phyloP scores from a whole-genome alignment of 2,888 invertebrate species.

The Erannis defoliaria region DNA sequence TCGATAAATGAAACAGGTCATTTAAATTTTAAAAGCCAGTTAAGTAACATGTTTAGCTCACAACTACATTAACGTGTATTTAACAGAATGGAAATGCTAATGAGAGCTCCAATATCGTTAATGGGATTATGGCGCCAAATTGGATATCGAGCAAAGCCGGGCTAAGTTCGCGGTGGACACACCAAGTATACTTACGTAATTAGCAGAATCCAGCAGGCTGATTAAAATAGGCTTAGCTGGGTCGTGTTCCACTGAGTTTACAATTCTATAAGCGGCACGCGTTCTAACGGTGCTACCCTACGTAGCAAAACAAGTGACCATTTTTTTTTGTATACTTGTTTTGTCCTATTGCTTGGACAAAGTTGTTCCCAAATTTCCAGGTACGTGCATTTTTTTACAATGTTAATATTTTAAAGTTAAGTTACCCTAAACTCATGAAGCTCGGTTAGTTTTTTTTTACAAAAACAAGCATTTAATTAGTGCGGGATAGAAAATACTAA shows the following conservation, averaged over 20 bases:
- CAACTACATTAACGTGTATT: slow-evolving; percentile 34
- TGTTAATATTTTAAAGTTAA: too few relatives aligned
- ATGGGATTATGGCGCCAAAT: slow-evolving; percentile 78
- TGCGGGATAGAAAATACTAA: too few relatives aligned
- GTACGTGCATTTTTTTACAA: too few relatives aligned
- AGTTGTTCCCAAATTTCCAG: too few relatives aligned
- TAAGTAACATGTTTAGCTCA: slow-evolving; percentile 29
- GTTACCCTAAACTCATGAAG: too few relatives aligned
- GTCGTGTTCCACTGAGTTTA: slow-evolving; percentile 18
- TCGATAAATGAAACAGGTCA: slow-evolving; percentile 13
- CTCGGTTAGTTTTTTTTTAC: too few relatives aligned
- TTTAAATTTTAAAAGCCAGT: slow-evolving; percentile 24
- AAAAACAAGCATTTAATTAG: too few relatives aligned
- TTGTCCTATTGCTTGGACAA: too few relatives aligned
- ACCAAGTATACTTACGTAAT: slow-evolving; percentile 78
- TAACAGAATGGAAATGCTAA: slow-evolving; percentile 58
- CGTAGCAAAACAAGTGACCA: not conserved
- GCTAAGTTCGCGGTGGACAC: slow-evolving; percentile 77
- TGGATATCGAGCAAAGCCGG: slow-evolving; percentile 78
- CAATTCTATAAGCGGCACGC: slow-evolving; percentile 8
- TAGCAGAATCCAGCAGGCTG: slow-evolving; percentile 73
- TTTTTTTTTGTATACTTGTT: too few relatives aligned
- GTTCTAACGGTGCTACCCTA: not conserved
- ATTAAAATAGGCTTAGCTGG: slow-evolving; percentile 79
- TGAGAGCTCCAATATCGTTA: slow-evolving; percentile 73